Conservation (phyloP, 2,888 invertebrate species). For the Dasypogon diadema region DNA sequence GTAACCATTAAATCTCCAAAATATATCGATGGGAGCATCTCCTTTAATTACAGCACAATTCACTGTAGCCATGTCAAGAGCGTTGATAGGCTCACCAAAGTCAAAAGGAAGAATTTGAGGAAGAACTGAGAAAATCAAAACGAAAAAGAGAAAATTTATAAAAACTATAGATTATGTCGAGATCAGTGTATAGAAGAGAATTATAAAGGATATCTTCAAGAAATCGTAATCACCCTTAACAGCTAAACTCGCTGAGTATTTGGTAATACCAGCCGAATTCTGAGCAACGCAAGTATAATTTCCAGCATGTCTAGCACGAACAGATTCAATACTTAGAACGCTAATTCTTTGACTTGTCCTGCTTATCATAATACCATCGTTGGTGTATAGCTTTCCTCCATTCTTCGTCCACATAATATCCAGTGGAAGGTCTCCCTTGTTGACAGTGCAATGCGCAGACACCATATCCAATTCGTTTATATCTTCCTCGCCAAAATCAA, state of each 20-base stretch:
- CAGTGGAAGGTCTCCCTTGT: slow-evolving; percentile 83
- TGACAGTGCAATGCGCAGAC: slow-evolving; percentile 78
- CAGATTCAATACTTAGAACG: slow-evolving; percentile 74
- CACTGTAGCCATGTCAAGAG: slow-evolving; percentile 71
- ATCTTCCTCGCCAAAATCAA: slow-evolving; percentile 78
- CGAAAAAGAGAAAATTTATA: too few relatives aligned
- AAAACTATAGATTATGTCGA: too few relatives aligned
- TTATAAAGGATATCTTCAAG: too few relatives aligned
- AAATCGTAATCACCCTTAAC: slow-evolving; percentile 74
- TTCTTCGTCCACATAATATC: slow-evolving; percentile 79
- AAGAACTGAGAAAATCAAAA: slow-evolving; percentile 65
- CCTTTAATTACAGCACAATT: slow-evolving; percentile 73
- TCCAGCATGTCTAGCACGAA: slow-evolving; percentile 73
- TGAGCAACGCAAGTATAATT: slow-evolving; percentile 75
- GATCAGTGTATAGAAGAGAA: too few relatives aligned
- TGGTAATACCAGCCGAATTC: slow-evolving; percentile 73
- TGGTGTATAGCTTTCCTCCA: slow-evolving; percentile 69
- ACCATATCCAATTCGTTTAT: slow-evolving; percentile 78
- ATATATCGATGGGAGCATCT: slow-evolving; percentile 74
- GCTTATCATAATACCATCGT: slow-evolving; percentile 71
- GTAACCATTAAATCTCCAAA: slow-evolving; percentile 71
- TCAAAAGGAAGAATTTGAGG: slow-evolving; percentile 73
- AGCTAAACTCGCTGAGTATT: slow-evolving; percentile 71
- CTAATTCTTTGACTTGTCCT: slow-evolving; percentile 75
- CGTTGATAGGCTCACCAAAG: slow-evolving; percentile 71